A percentile compares a stretch with the other conserved stretches of the same genome.
These are phyloP conservation scores for Bibio marci DNA, from an alignment of 2,888 invertebrate genomes.

Conservation along the genomic window DNA sequence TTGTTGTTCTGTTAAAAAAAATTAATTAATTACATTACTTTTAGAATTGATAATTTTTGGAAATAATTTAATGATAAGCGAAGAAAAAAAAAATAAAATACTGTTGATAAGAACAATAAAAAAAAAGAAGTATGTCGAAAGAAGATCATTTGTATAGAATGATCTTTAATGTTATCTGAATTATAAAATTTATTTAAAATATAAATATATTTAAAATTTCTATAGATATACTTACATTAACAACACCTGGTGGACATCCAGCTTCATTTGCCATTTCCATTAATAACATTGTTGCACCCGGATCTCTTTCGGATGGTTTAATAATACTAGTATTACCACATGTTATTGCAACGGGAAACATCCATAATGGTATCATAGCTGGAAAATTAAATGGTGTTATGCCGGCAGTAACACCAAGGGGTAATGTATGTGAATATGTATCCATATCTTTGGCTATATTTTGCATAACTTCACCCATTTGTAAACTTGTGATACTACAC, in stretches of 20 bases:
- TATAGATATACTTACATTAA: slow-evolving; percentile 68
- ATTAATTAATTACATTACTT: no score
- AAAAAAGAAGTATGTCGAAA: no score
- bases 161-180: no score
- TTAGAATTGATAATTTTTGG: no score
- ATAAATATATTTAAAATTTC: no score
- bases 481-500: slow-evolving; percentile 80
- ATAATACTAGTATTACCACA: slow-evolving; percentile 91
- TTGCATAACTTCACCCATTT: slow-evolving; percentile 81
- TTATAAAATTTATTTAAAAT: no score
- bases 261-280: slow-evolving; percentile 86
- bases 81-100: no score
- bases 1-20: no score
- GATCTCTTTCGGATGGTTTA: slow-evolving; percentile 95
- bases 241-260: slow-evolving; percentile 89
- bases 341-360: slow-evolving; percentile 68
- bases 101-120: no score
- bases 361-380: slow-evolving; percentile 99
- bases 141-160: no score
- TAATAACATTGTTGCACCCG: slow-evolving; percentile 89
- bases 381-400: slow-evolving; percentile 99
- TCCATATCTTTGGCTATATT: slow-evolving; percentile 88
- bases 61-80: no score
- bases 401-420: slow-evolving; percentile 75
- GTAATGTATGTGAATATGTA: slow-evolving; percentile 77